A percentile compares a stretch with the other conserved stretches of the same genome.
phyloP scores from a whole-genome alignment of 2,113 vertebrate species.

The Festucalex cinctus region DNA sequence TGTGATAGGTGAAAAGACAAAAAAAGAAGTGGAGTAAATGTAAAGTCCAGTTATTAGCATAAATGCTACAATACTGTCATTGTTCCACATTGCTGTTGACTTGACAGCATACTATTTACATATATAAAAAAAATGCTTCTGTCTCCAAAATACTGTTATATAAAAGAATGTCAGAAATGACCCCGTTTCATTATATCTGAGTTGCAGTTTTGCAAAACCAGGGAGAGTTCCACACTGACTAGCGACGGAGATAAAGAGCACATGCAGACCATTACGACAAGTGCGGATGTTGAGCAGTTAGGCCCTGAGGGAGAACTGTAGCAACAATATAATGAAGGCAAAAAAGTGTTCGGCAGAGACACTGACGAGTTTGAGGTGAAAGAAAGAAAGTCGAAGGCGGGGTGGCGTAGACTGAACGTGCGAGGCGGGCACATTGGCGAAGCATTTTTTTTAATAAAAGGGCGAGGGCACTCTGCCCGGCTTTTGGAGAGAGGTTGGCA shows the following conservation, averaged over 20 bases:
- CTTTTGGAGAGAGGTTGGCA: conserved; percentile 74
- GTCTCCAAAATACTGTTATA: background rate
- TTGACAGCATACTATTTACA: no score
- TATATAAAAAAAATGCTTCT: background rate
- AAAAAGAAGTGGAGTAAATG: no score
- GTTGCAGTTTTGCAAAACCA: conserved; percentile 12
- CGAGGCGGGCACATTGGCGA: conserved; percentile 54
- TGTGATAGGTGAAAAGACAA: no score
- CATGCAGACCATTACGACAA: conserved; percentile 7
- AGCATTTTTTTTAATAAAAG: conserved; percentile 71
- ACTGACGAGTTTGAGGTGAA: conserved; percentile 35
- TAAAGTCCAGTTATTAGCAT: no score
- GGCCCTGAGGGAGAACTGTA: conserved; percentile 28
- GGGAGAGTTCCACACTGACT: conserved; percentile 36
- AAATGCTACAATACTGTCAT: no score
- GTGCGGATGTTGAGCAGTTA: conserved; percentile 20
- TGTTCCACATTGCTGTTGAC: no score
- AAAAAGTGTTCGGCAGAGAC: conserved; percentile 14
- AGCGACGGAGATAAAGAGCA: conserved; percentile 21
- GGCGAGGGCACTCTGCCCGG: conserved; percentile 73
- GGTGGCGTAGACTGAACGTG: conserved; percentile 53
- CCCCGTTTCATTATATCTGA: background rate
- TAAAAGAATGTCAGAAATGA: background rate
- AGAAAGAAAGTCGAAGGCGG: conserved; percentile 38
- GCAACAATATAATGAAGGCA: conserved; percentile 34